Evolutionary conservation across 2,888 invertebrate genomes (phyloP), one percentile per base, ranked within the genome.

Genomic region (Gasteruption jaculator): DNA sequence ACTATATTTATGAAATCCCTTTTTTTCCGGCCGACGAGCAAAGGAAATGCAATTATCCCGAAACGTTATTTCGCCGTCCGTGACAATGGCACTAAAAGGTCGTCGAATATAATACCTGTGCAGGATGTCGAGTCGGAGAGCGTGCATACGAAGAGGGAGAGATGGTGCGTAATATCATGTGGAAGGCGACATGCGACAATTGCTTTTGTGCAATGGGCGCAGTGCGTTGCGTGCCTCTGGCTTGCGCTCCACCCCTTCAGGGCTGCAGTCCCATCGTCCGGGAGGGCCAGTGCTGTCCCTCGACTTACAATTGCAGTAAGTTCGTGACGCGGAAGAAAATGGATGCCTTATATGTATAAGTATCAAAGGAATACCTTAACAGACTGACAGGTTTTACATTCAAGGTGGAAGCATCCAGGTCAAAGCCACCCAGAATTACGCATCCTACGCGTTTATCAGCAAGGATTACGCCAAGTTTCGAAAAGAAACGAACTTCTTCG

Each of bases 201-300:
- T 91, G 90, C 67, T 90, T 86, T 71, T 90, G 90, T 62, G 77
- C 89, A 53, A 78, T 81, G 54, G 86, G 87, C 0, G 71, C 77
- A 1, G 76, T 86, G 31, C 77, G 82, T 29, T 91, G 91, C 68
- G 83, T 85, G 50, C 82, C 83, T 4, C 75, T 87, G 43, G 79
- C 83, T 14, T 91, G 90, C 60, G 82, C 87, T 2, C 84, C 86
- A 2, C 78, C 85, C 0, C 74, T 87, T 43, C 78, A 81, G 49
- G 86, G 86, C 35, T 91, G 91, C 68, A 74, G 73, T 34, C 89
- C 91, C 0, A 78, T 89, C 35, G 78, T 86, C 38, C 81, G 81
- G 35, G 75, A 79, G 25, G 88, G 87, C 2, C 84, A 88, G 61
- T 91, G 91, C 69, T 91, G 91, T 62, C 87, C 91, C 8, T 83